A percentile compares a stretch with the other conserved stretches of the same genome.
These are phyloP conservation scores for Fragum fragum DNA, from an alignment of 2,888 invertebrate genomes.

Conservation along the genomic window DNA sequence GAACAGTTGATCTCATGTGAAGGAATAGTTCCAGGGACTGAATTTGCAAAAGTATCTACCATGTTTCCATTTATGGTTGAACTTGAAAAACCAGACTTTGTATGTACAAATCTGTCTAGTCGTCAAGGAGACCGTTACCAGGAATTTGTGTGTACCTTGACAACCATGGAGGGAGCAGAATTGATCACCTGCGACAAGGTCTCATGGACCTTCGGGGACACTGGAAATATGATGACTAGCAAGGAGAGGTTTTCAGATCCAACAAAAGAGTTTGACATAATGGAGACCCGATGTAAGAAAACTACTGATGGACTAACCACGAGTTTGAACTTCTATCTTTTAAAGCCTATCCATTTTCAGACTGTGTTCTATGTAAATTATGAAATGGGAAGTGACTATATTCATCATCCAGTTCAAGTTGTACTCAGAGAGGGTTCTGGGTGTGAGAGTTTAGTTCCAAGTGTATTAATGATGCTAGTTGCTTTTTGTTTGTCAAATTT, in stretches of 20 bases:
- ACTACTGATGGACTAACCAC: background rate
- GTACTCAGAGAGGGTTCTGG: background rate
- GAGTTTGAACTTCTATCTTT: conserved; percentile 13
- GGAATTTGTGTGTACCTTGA: conserved; percentile 22
- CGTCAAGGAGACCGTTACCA: conserved; percentile 11
- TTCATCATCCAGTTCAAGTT: conserved; percentile 14
- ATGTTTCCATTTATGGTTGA: conserved; percentile 17
- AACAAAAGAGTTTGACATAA: conserved; percentile 8
- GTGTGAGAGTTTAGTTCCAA: background rate
- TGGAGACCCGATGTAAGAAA: conserved; percentile 25
- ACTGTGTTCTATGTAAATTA: conserved; percentile 25
- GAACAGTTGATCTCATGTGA: conserved; percentile 15
- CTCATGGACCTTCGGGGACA: conserved; percentile 12
- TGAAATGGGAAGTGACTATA: conserved; percentile 4
- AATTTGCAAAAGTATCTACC: background rate
- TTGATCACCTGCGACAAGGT: conserved; percentile 17
- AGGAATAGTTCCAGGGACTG: conserved; percentile 7
- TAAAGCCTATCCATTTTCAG: conserved; percentile 18
- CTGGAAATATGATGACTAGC: conserved; percentile 6
- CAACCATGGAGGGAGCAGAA: conserved; percentile 3
- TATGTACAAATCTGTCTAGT: conserved; percentile 9
- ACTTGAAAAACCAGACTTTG: conserved; percentile 16
- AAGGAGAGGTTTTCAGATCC: background rate
- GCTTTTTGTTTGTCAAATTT: background rate
- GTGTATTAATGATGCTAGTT: background rate